Evolutionary conservation across 2,113 vertebrate genomes (phyloP), one percentile per base, ranked within the genome.

Genomic region (Lepisosteus oculatus): DNA sequence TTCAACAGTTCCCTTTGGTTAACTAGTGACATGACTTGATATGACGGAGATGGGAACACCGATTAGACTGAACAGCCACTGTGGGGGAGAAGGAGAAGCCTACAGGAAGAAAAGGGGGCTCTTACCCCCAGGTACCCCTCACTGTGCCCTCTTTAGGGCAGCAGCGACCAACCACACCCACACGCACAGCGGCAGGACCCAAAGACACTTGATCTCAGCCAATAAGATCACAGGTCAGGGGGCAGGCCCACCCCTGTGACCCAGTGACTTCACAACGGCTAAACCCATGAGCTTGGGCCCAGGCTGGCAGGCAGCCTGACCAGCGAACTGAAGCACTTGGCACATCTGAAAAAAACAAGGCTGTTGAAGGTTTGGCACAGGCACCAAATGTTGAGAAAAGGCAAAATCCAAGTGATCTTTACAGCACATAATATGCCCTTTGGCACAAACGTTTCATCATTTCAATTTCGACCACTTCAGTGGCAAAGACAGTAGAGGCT

Each of bases 1-100:
- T 54, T 54, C 3, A 56, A 55, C 15, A 59, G 42, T 72, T 69
- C 65, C 72, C 73, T 78, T 74, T 74, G 76, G 72, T 72, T 61
- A 55, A 71, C 72, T 55, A 4, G 62, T 11, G 65, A 68, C 29
- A 68, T 65, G 67, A 66, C 67, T 45, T 61, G n/a, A 65, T 65
- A 56, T 29, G 54, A 59, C 17, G 29, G 29, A 44, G 66, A 43
- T 71, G 69, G 65, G 66, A 77, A 77, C 72, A 70, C 56, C 14
- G 61, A 56, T 63, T 69, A 75, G 51, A 73, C 41, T 45, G 14
- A 57, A 64, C 72, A 55, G 69, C 43, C 69, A 73, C 3, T 13
- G 12, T 4, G 12, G 13, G 13, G 12, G 12, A 59, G 56, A n/a
- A 59, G 56, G 56, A 59, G 3, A 59, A 59, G 13, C 29, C 7